Evolutionary conservation across 2,888 invertebrate genomes (phyloP).

Genomic region (Polydrusus pterygomalis): DNA sequence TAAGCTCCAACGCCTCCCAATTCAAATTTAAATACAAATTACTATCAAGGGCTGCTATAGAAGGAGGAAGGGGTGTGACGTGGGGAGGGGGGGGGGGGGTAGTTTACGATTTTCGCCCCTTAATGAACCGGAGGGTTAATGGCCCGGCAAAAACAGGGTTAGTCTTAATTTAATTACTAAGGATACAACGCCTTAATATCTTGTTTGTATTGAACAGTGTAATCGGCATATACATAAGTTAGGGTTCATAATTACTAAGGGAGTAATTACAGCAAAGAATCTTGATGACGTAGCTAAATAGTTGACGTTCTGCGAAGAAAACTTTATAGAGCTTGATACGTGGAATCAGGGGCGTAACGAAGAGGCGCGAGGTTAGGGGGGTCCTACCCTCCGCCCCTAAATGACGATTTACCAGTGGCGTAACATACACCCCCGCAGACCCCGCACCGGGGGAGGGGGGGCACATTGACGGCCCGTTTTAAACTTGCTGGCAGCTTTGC

Average conservation of each 20-base stretch:
- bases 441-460: too few species aligned
- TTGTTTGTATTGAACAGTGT: slow-evolving; percentile 37
- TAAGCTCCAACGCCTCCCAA: slow-evolving; percentile 31
- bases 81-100: not conserved
- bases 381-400: too few species aligned
- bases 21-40: slow-evolving; percentile 52
- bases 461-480: too few species aligned
- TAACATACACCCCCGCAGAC: too few species aligned
- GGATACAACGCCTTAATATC: slow-evolving; percentile 34
- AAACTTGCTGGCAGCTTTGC: too few species aligned
- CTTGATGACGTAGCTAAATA: too few species aligned
- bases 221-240: slow-evolving; percentile 14
- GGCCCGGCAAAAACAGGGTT: slow-evolving; percentile 47
- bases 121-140: slow-evolving; percentile 46
- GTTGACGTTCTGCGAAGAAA: too few species aligned
- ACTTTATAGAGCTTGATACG: too few species aligned
- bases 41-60: slow-evolving; percentile 28
- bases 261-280: slow-evolving; percentile 2
- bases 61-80: slow-evolving; percentile 8
- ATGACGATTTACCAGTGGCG: too few species aligned
- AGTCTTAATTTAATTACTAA: slow-evolving; percentile 46
- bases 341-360: too few species aligned
- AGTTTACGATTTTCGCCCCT: slow-evolving; percentile 37
- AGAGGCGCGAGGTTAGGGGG: too few species aligned
- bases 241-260: not conserved